Evolutionary conservation across 2,797 vertebrate genomes (phyloP).

Genomic region (Peromyscus eremicus): DNA sequence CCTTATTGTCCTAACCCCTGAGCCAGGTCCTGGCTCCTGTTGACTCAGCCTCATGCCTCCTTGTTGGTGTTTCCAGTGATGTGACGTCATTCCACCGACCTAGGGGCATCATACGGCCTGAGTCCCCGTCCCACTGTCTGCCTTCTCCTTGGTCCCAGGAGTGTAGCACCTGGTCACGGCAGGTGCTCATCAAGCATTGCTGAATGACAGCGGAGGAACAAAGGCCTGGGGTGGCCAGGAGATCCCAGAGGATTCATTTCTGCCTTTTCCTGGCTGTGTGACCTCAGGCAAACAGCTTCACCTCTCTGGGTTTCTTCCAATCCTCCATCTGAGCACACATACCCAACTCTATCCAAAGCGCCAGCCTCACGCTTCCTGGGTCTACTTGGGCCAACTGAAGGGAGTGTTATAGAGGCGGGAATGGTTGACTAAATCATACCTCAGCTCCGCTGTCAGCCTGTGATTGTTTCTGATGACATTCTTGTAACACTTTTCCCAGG

Average conservation of each 20-base stretch:
- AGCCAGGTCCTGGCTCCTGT: background rate
- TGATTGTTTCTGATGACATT: conserved; percentile 53
- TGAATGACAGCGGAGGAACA: background rate
- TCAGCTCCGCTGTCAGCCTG: conserved; percentile 58
- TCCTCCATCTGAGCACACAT: background rate
- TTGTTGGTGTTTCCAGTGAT: background rate
- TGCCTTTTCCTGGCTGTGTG: background rate
- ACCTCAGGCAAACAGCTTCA: background rate
- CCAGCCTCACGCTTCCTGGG: background rate
- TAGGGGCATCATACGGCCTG: too few species aligned
- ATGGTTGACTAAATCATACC: background rate
- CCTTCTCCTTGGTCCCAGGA: background rate
- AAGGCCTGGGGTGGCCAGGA: background rate
- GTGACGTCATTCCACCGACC: background rate
- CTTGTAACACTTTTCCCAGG: conserved; percentile 22
- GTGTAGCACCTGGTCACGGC: background rate
- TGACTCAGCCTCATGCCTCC: background rate
- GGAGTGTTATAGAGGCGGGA: background rate
- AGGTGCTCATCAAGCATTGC: background rate
- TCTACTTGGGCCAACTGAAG: background rate
- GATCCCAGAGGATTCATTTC: background rate
- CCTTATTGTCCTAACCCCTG: background rate
- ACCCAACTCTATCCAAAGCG: background rate
- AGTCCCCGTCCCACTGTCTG: background rate
- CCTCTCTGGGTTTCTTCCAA: conserved; percentile 36